phyloP scores from a whole-genome alignment of 2,888 invertebrate genomes.

The Lucinisca nassula region DNA sequence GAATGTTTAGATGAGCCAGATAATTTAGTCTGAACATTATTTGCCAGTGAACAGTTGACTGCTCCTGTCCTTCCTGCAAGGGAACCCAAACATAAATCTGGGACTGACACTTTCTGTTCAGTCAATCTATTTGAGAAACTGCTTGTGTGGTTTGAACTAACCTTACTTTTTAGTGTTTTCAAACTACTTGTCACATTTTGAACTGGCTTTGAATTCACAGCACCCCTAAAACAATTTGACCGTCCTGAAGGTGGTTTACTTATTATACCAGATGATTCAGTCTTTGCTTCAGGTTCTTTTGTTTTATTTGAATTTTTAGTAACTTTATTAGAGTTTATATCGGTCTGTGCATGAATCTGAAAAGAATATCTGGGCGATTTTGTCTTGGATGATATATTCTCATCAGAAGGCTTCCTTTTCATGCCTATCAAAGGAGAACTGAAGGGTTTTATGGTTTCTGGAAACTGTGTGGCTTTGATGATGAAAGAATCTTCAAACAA shows the following conservation, averaged over 20 bases:
- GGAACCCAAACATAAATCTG: too few species aligned
- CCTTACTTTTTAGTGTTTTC: background rate
- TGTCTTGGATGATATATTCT: slow-evolving; percentile 32
- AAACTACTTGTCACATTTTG: background rate
- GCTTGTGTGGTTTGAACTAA: background rate
- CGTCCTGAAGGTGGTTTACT: background rate
- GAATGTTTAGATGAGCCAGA: background rate
- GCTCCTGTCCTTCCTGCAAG: background rate
- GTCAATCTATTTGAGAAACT: background rate
- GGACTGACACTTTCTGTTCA: background rate
- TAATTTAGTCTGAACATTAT: background rate
- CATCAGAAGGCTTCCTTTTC: slow-evolving; percentile 53
- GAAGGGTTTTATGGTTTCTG: slow-evolving; percentile 37
- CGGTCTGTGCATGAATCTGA: slow-evolving; percentile 20
- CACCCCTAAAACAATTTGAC: background rate
- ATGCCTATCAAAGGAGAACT: slow-evolving; percentile 52
- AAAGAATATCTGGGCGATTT: slow-evolving; percentile 54
- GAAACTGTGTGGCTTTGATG: slow-evolving; percentile 76
- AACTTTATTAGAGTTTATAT: background rate
- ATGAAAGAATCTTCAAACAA: slow-evolving; percentile 79
- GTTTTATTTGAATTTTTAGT: background rate
- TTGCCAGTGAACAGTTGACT: background rate
- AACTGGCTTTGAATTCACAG: background rate
- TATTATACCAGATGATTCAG: background rate
- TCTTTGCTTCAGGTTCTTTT: background rate